phyloP scores from a whole-genome alignment of 1,140 invertebrate species.

The Bombus superbus region DNA sequence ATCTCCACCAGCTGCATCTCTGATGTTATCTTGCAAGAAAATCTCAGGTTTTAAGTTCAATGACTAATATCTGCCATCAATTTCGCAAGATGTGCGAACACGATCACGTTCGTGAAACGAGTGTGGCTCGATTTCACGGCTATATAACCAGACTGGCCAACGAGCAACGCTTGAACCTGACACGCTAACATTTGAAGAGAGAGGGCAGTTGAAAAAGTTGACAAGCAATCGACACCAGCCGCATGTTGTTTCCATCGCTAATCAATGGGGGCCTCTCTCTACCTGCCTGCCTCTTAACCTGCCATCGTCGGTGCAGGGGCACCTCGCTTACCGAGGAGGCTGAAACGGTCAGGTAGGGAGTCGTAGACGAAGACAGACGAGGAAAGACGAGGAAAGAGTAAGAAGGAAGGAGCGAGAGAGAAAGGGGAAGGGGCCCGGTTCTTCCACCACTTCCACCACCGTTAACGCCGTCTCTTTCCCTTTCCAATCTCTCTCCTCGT shows the following conservation, averaged over 20 bases:
- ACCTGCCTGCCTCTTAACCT: constrained; percentile 45
- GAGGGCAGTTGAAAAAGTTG: constrained; percentile 10
- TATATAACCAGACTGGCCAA: constrained; percentile 3
- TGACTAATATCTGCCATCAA: background rate
- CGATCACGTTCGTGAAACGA: background rate
- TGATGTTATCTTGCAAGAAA: background rate
- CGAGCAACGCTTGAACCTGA: constrained; percentile 15
- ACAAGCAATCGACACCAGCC: constrained; percentile 15
- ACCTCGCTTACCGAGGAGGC: constrained; percentile 35
- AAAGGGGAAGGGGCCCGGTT: constrained; percentile 32
- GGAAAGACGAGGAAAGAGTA: background rate
- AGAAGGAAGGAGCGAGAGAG: constrained; percentile 13
- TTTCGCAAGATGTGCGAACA: background rate
- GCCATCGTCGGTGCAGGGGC: constrained; percentile 25
- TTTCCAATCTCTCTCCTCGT: background rate
- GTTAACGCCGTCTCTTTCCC: background rate
- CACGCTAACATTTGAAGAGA: constrained; percentile 18
- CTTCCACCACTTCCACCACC: background rate
- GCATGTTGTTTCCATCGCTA: constrained; percentile 39
- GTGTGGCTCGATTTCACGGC: constrained; percentile 14
- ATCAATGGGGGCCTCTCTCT: constrained; percentile 44
- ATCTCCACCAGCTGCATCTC: background rate
- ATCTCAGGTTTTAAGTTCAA: constrained; percentile 7
- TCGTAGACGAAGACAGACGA: background rate
- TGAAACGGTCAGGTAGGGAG: constrained; percentile 22